Percentiles rank a stretch among this genome's conserved stretches.
phyloP scores from a whole-genome alignment of 2,888 invertebrate species.

The Zaprionus bogoriensis region DNA sequence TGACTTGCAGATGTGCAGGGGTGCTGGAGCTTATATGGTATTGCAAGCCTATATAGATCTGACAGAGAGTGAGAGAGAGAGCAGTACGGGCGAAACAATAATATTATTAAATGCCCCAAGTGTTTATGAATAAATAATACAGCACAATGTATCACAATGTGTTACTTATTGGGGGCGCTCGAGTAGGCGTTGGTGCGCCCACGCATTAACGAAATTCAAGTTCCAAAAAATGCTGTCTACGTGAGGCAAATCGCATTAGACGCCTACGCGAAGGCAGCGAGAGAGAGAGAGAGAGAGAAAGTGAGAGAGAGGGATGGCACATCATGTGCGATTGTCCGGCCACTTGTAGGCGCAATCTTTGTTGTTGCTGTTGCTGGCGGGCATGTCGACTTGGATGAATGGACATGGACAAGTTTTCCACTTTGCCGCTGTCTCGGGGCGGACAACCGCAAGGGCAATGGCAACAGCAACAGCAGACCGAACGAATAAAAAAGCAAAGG shows the following conservation, averaged over 20 bases:
- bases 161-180: conserved; percentile 15
- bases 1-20: no score
- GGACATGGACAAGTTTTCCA: conserved; percentile 68
- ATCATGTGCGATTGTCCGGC: conserved; percentile 43
- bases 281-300: neutral
- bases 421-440: conserved; percentile 18
- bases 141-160: conserved; percentile 21
- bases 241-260: conserved; percentile 68
- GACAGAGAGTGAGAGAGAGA: conserved; percentile 3
- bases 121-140: conserved; percentile 42
- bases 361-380: conserved; percentile 17
- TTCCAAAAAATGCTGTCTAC: conserved; percentile 21
- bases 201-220: conserved; percentile 8
- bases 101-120: conserved; percentile 27
- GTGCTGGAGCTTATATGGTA: no score
- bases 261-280: conserved; percentile 10
- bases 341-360: conserved; percentile 48
- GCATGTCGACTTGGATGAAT: conserved; percentile 67
- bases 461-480: neutral
- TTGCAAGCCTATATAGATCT: no score
- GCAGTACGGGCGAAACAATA: neutral
- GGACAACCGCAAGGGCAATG: neutral
- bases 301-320: neutral
- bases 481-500: neutral
- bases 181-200: neutral